phyloP scores from a whole-genome alignment of 2,888 invertebrate species.

The Andrena camellia region DNA sequence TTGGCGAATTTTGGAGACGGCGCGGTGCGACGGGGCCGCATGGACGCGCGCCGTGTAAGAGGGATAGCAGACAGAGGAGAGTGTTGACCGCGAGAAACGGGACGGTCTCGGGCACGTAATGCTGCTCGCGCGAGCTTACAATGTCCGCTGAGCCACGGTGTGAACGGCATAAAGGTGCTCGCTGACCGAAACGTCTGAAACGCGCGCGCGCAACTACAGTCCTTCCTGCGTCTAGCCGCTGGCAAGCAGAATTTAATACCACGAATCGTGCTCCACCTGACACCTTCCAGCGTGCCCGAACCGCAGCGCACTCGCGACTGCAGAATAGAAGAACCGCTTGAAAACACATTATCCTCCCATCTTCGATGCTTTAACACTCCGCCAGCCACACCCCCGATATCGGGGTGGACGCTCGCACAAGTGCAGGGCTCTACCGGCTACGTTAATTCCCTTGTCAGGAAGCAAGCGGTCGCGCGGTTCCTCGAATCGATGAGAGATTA shows the following conservation, averaged over 20 bases:
- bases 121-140: slow-evolving; percentile 38
- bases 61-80: slow-evolving; percentile 17
- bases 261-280: slow-evolving; percentile 12
- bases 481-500: no score
- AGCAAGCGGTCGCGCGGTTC: no score
- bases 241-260: slow-evolving; percentile 28
- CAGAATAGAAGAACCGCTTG: no score
- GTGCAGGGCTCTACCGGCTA: no score
- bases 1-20: no score
- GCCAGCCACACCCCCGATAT: no score
- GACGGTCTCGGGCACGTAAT: slow-evolving; percentile 30
- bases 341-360: no score
- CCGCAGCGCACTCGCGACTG: not conserved
- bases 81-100: slow-evolving; percentile 58
- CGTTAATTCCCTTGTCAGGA: no score
- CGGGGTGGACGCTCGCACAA: no score
- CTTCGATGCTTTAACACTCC: no score
- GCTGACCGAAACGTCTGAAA: slow-evolving; percentile 64
- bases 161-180: slow-evolving; percentile 68
- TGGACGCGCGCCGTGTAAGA: not conserved
- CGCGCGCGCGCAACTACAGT: slow-evolving; percentile 18
- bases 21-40: no score
- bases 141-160: slow-evolving; percentile 50
- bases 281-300: not conserved
- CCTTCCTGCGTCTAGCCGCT: slow-evolving; percentile 31